Evolutionary conservation across 2,113 vertebrate genomes (phyloP).

Genomic region (Nycticebus coucang): DNA sequence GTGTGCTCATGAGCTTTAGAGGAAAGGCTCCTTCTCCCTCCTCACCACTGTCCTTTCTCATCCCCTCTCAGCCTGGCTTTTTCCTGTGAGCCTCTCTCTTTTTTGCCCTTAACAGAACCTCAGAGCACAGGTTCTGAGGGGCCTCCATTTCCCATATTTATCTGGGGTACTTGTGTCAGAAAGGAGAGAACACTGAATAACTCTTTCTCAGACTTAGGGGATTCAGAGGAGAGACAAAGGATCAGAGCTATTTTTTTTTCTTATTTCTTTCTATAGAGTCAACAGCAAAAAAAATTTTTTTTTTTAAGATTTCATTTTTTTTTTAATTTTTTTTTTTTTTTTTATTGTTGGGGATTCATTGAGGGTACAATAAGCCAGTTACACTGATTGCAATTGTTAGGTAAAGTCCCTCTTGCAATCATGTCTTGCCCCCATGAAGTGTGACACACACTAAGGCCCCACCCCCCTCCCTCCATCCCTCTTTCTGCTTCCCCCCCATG

Average conservation of each 20-base stretch:
- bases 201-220: background rate
- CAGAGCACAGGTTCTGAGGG: background rate
- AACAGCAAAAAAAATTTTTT: background rate
- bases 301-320: no score
- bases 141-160: background rate
- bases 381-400: no score
- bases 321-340: no score
- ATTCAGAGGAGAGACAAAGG: background rate
- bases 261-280: background rate
- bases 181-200: background rate
- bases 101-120: background rate
- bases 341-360: no score
- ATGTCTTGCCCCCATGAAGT: no score
- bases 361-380: no score
- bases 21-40: background rate
- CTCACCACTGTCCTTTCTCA: background rate
- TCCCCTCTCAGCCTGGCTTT: background rate
- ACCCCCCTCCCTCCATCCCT: no score
- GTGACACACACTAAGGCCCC: no score
- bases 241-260: background rate
- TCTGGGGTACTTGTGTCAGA: background rate
- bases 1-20: background rate
- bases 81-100: background rate
- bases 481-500: no score
- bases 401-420: no score